Percentiles rank a stretch among this genome's conserved stretches.
These are phyloP conservation scores for Eunapius fragilis DNA, from an alignment of 37 sponge, comb jelly and placozoan species.

Conservation along the genomic window DNA sequence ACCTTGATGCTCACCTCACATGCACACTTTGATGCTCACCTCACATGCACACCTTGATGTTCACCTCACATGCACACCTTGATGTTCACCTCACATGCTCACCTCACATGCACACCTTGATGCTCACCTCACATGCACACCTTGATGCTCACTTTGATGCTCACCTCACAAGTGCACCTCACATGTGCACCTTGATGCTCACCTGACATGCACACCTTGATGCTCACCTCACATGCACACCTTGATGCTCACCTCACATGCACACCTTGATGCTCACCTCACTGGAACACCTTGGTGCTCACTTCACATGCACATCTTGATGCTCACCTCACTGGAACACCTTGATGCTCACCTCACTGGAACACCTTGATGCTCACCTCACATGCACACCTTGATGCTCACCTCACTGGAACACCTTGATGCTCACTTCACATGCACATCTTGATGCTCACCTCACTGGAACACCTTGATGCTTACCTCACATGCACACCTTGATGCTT, in stretches of 20 bases:
- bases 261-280: background rate
- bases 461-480: too few relatives aligned
- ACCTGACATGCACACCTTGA: background rate
- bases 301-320: background rate
- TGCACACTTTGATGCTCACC: too few relatives aligned
- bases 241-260: background rate
- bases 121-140: too few relatives aligned
- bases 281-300: too few relatives aligned
- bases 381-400: too few relatives aligned
- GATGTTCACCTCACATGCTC: too few relatives aligned
- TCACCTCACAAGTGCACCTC: slow-evolving; percentile 3
- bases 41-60: background rate
- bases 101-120: too few relatives aligned
- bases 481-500: too few relatives aligned
- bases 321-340: background rate
- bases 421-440: background rate
- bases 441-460: background rate
- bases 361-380: background rate
- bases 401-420: background rate
- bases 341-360: too few relatives aligned
- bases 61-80: background rate
- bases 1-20: background rate
- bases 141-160: background rate
- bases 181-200: background rate
- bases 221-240: background rate